Conservation (phyloP, 2,113 vertebrate species). For the Lagenorhynchus albirostris region DNA sequence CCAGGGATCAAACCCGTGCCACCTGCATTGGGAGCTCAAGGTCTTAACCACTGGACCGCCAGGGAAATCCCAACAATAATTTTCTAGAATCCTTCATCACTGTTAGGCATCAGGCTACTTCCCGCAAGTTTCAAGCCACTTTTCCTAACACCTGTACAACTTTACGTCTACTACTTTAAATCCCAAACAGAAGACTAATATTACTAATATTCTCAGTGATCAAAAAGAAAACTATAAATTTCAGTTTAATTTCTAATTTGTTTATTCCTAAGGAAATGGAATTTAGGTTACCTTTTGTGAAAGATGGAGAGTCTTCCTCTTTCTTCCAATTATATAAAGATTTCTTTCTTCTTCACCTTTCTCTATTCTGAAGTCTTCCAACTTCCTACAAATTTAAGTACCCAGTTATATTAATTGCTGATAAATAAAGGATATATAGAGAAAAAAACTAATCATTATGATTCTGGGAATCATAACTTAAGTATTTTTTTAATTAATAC, state of each 20-base stretch:
- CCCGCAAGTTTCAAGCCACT: background rate
- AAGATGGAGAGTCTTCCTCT: conserved; percentile 83
- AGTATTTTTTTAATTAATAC: background rate
- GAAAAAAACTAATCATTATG: background rate
- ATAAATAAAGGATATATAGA: background rate
- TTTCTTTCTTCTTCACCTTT: conserved; percentile 93
- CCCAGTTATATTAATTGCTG: background rate
- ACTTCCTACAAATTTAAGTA: conserved; percentile 81
- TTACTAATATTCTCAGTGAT: background rate
- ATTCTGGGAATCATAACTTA: background rate
- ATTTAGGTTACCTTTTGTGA: conserved; percentile 79
- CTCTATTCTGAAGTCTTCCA: conserved; percentile 87
- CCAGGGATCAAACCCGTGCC: background rate
- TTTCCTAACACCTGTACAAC: background rate
- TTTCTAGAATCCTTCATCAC: background rate
- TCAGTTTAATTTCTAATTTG: background rate
- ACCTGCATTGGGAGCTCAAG: background rate
- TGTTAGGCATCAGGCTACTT: background rate
- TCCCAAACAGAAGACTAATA: background rate
- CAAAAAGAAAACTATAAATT: background rate
- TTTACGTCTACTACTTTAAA: background rate
- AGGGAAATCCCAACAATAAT: background rate
- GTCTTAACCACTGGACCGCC: background rate
- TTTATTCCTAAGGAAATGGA: background rate
- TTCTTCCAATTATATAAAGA: conserved; percentile 87